These are phyloP conservation scores for Acrossocheilus fasciatus DNA, from an alignment of 2,797 vertebrate genomes.

Conservation along the genomic window DNA sequence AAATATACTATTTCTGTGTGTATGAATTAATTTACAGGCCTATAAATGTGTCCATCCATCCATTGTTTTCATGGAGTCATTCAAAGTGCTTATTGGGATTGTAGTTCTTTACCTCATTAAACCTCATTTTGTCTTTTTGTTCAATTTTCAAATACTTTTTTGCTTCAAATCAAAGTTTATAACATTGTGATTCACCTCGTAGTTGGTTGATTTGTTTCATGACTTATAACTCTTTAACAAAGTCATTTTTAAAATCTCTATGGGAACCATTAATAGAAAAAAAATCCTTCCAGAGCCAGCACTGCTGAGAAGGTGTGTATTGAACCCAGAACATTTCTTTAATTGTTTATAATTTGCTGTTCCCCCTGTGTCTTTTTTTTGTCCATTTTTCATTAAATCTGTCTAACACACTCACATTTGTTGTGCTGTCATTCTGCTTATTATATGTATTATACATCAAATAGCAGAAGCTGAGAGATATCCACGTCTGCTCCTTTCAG, in stretches of 20 bases:
- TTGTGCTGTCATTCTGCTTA: neutral
- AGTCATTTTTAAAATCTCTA: neutral
- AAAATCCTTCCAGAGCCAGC: neutral
- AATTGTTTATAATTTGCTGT: neutral
- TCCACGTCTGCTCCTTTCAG: neutral
- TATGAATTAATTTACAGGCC: neutral
- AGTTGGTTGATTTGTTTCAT: neutral
- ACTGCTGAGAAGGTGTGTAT: neutral
- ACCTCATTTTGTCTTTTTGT: neutral
- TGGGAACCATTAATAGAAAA: too few species aligned
- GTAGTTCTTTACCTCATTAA: neutral
- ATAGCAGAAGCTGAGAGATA: neutral
- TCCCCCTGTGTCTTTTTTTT: neutral
- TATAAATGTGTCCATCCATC: neutral
- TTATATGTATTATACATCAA: neutral
- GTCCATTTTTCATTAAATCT: neutral
- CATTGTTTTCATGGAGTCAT: neutral
- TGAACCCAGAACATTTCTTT: conserved; percentile 21
- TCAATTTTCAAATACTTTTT: neutral
- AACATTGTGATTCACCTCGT: neutral
- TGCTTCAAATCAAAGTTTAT: neutral
- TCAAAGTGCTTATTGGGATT: neutral
- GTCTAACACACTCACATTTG: conserved; percentile 24
- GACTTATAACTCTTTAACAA: neutral
- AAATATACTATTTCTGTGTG: neutral